Evolutionary conservation across 2,797 vertebrate species (phyloP), one percentile per base, ranked within the genome.

Genomic region (Denticeps clupeoides): DNA sequence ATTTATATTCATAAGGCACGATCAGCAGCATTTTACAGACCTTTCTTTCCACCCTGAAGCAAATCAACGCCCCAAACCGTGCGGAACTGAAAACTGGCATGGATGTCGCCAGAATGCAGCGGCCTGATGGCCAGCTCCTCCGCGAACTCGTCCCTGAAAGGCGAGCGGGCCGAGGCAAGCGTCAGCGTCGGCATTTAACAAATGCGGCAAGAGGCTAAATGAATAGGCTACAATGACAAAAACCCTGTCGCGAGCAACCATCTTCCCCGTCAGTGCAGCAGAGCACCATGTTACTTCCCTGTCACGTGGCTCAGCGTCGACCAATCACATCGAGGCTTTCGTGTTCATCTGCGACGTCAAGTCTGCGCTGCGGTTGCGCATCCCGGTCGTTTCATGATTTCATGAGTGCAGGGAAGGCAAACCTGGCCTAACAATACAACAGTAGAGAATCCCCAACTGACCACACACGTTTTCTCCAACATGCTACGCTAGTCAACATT

Each of bases 51-150:
- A 47, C 72, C 74, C 55, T 84, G 68, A 9, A 57, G 33, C 35
- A 70, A 58, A 53, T 94, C 90, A 0, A 82, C 84, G 41, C 95
- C 86, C 90, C 91, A 91, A 13, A 83, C 73, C 9, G 88, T 92
- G 42, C 88, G 85, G 68, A 97, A 97, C 77, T 97, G 93, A 72
- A 97, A 97, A 26, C 86, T 90, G 27, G 90, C 84, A 51, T 92
- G 91, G 24, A 96, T 75, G 48, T 94, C 90, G 13, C 91, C 93
- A 0, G 83, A 87, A 5, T 82, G 82, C 15, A 94, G 74, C 3
- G 90, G 91, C n/a, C 82, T 83, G 64, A 97, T 78, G 8, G 96
- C 84, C 48, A 95, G 53, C 55, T 97, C 93, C 67, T 97, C 93
- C 47, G 83, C 69, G 56, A 94, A 83, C 37, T 79, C 71, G 12